Evolutionary conservation across 2,888 invertebrate genomes (phyloP).

Genomic region (Polyommatus iphigenia): DNA sequence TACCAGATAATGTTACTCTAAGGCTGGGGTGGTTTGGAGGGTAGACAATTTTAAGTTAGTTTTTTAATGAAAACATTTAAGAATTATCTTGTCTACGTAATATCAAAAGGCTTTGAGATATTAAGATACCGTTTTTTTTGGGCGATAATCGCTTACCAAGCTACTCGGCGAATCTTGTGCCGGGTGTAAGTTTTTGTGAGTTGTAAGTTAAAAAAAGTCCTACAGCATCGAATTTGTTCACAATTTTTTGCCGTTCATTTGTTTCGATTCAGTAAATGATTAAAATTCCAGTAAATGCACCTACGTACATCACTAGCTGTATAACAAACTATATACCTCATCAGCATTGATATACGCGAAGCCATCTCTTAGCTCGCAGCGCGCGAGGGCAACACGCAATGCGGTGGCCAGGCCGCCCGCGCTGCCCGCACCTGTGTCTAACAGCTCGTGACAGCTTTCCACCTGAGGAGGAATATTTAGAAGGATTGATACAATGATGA

Average conservation of each 20-base stretch:
- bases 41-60: not conserved
- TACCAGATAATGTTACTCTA: constrained; percentile 31
- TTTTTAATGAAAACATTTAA: not conserved
- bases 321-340: constrained; percentile 52
- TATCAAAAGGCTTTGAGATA: not conserved
- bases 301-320: too few species aligned
- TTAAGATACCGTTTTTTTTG: not conserved
- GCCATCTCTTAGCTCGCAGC: constrained; percentile 60
- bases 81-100: not conserved
- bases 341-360: constrained; percentile 67
- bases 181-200: not conserved
- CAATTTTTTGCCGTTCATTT: too few species aligned
- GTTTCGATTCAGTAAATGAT: too few species aligned
- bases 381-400: constrained; percentile 59
- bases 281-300: too few species aligned
- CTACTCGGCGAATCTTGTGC: not conserved
- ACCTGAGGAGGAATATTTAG: constrained; percentile 48
- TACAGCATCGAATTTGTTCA: too few species aligned
- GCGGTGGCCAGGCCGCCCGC: constrained; percentile 49
- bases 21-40: not conserved
- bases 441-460: constrained; percentile 68
- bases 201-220: not conserved
- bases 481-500: not conserved
- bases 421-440: constrained; percentile 55
- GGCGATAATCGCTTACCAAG: too few species aligned